These are phyloP conservation scores for Pterois miles DNA, from an alignment of 2,797 vertebrate species.

Conservation along the genomic window DNA sequence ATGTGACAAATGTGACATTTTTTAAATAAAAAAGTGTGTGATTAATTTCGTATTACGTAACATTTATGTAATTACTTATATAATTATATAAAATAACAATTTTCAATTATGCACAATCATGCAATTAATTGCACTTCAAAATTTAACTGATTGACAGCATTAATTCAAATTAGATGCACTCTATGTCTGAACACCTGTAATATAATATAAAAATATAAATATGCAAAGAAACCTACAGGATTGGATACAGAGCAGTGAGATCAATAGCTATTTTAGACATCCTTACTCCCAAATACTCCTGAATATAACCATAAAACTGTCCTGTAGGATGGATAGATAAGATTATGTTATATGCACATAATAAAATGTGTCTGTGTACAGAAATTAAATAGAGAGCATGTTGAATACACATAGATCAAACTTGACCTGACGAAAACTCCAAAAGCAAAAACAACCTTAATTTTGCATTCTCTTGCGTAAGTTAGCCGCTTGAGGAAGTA, in stretches of 20 bases:
- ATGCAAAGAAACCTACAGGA: slow-evolving; percentile 14
- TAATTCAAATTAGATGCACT: slow-evolving; percentile 14
- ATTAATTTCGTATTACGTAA: too few relatives aligned
- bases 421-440: not conserved
- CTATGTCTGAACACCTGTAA: not conserved
- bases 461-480: slow-evolving; percentile 3
- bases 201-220: slow-evolving; percentile 14
- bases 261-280: slow-evolving; percentile 17
- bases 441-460: slow-evolving; percentile 34
- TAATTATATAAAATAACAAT: too few relatives aligned
- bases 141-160: too few relatives aligned
- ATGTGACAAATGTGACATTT: too few relatives aligned
- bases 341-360: not conserved
- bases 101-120: too few relatives aligned
- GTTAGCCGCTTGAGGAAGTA: slow-evolving; percentile 53
- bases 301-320: slow-evolving; percentile 17
- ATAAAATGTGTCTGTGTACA: too few relatives aligned
- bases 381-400: not conserved
- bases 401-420: not conserved
- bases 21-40: too few relatives aligned
- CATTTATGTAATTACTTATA: too few relatives aligned
- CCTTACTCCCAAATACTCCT: too few relatives aligned
- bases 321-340: slow-evolving; percentile 1
- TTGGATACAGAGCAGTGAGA: slow-evolving; percentile 12
- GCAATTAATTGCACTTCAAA: too few relatives aligned